phyloP scores from a whole-genome alignment of 2,113 vertebrate genomes.

The Spilogale gracilis region DNA sequence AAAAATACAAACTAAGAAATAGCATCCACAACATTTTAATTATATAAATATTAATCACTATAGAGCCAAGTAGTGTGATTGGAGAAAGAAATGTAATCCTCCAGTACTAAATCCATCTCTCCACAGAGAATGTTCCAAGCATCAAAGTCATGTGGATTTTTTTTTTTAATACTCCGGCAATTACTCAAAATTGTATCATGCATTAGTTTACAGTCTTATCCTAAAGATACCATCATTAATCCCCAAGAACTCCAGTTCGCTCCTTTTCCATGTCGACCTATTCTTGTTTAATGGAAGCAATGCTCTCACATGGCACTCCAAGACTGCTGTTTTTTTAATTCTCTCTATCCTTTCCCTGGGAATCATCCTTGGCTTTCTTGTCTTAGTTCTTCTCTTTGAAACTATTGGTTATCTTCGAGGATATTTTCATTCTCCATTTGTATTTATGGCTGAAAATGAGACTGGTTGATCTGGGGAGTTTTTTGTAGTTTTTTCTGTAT shows the following conservation, averaged over 20 bases:
- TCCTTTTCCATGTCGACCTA: background rate
- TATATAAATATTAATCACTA: slow-evolving; percentile 39
- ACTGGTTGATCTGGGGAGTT: background rate
- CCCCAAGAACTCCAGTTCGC: background rate
- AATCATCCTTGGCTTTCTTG: background rate
- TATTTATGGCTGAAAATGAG: background rate
- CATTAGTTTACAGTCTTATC: background rate
- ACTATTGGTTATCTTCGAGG: background rate
- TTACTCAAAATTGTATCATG: background rate
- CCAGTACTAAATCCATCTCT: background rate
- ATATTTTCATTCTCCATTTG: background rate
- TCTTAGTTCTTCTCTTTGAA: background rate
- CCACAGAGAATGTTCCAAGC: background rate
- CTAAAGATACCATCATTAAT: background rate
- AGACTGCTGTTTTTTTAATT: background rate
- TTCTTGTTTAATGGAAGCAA: background rate
- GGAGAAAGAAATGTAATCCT: background rate
- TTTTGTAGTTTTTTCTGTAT: background rate
- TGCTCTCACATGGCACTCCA: background rate
- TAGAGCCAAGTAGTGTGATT: background rate
- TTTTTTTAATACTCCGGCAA: background rate
- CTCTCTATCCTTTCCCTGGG: background rate
- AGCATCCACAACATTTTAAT: slow-evolving; percentile 24
- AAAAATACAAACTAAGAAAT: slow-evolving; percentile 53
- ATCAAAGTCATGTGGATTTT: background rate